Base-by-base conservation (phyloP, 1,140 invertebrate species). In the Papilio helenus region DNA sequence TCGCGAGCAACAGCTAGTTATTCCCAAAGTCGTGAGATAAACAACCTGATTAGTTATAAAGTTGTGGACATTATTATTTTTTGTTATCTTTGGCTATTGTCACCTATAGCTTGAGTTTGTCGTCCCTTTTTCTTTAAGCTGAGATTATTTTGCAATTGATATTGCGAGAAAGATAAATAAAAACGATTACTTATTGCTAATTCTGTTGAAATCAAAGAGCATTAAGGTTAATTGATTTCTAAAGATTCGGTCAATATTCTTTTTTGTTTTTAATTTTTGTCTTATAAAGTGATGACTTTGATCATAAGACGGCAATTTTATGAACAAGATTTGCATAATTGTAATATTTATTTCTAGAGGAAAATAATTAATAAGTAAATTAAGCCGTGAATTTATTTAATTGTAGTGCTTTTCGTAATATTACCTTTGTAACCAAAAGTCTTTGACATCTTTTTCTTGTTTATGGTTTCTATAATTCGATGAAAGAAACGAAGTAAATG, bases 141-240 rank as follows among this genome's bases (percentile, higher is more conserved):
- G 61, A 26, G 26, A 26, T 61, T 18, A 68, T 68, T 68, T 29
- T 29, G 61, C 26, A 68, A 68, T 68, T 34, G 23, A 7, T 68
- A 68, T 68, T 68, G 61, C 61, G 12, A 68, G 14, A 34, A 34
- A 68, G 61, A 68, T 68, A 68, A 68, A 68, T 68, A 68, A 68
- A 68, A 68, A 29, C 3, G 61, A 68, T 29, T 4, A 29, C 58
- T 65, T 29, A 18, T 68, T 68, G 61, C 61, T 68, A 68, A 68
- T 68, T 68, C 61, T 68, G 61, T 68, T 68, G 61, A 18, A 68
- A 68, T 68, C 26, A 29, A 68, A 34, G 61, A 68, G 61, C 61
- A 68, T 68, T 68, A 68, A 68, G 61, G 61, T 68, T 34, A 68
- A 68, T 68, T 68, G 61, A 29, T 68, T 68, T 68, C 61, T 68